Conservation (phyloP, 2,113 vertebrate species). For the Mionectes macconnelli region DNA sequence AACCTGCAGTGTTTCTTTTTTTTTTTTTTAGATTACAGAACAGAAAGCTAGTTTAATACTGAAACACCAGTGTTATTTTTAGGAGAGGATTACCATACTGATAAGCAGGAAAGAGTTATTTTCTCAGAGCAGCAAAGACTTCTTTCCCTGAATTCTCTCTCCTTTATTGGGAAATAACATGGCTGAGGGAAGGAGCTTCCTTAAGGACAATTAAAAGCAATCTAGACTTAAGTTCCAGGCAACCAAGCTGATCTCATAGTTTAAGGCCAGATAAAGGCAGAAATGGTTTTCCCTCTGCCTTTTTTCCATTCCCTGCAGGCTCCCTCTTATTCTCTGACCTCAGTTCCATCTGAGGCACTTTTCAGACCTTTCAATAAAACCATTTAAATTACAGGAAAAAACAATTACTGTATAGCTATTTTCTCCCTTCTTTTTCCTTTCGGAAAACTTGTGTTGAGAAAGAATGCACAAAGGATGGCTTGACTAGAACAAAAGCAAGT, state of each 20-base stretch:
- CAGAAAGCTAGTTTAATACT: neutral
- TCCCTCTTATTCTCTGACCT: neutral
- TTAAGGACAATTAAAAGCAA: neutral
- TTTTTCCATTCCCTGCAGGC: neutral
- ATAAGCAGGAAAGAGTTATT: neutral
- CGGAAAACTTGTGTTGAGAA: neutral
- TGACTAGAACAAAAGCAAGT: neutral
- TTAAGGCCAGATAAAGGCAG: neutral
- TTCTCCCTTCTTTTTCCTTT: neutral
- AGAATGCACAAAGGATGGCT: neutral
- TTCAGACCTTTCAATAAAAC: neutral
- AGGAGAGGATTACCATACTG: neutral
- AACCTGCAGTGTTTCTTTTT: neutral
- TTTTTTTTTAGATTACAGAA: neutral
- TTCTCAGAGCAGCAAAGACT: neutral
- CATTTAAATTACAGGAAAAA: neutral
- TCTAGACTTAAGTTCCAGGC: neutral
- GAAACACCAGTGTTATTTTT: neutral
- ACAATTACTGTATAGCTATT: neutral
- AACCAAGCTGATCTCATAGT: neutral
- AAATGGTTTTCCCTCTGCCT: neutral
- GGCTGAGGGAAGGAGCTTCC: neutral
- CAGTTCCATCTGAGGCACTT: neutral
- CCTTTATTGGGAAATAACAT: neutral
- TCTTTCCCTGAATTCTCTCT: neutral